These are phyloP conservation scores for Anguilla pacifica DNA, from an alignment of 2,797 vertebrate genomes.

Conservation along the genomic window DNA sequence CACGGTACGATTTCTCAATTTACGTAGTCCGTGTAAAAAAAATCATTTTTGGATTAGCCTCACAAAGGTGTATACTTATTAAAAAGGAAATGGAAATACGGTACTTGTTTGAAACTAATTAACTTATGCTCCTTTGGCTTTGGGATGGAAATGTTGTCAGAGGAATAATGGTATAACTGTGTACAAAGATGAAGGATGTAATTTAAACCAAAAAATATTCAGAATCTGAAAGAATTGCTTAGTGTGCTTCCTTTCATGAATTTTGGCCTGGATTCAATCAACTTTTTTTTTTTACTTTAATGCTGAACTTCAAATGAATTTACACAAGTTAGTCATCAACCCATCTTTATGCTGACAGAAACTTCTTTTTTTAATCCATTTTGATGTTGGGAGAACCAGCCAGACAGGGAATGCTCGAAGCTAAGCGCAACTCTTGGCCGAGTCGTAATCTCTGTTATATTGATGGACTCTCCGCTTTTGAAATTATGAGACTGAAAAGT, in stretches of 20 bases:
- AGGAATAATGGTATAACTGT: background rate
- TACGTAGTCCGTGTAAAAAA: background rate
- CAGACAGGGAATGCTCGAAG: background rate
- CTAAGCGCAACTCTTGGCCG: background rate
- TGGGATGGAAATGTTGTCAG: background rate
- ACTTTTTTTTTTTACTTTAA: background rate
- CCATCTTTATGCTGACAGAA: background rate
- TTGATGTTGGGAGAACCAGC: background rate
- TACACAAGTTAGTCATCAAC: background rate
- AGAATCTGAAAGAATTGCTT: background rate
- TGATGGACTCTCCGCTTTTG: background rate
- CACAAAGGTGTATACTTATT: background rate
- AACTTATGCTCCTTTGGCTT: background rate
- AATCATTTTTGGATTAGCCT: background rate
- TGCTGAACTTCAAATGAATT: background rate
- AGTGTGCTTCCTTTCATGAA: background rate
- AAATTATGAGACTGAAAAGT: background rate
- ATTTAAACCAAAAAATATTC: background rate
- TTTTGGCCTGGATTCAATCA: background rate
- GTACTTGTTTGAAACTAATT: background rate
- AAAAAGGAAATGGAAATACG: background rate
- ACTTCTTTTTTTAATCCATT: background rate
- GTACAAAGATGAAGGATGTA: background rate
- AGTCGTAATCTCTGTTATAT: background rate
- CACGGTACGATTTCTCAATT: background rate